These are phyloP conservation scores for Danaus plexippus DNA, from an alignment of 1,140 invertebrate species.

Conservation along the genomic window DNA sequence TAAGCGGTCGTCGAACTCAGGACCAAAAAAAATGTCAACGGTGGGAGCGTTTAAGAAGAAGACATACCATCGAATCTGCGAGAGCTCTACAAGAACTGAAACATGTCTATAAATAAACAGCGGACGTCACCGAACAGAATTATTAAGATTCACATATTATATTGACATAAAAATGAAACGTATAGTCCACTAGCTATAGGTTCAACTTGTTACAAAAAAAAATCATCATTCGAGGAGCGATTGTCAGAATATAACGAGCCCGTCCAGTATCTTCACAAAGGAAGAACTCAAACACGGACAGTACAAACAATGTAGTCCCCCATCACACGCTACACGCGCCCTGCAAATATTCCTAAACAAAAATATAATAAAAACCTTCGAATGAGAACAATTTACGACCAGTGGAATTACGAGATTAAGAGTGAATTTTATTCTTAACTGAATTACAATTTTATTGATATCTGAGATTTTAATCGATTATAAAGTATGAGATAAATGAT, in stretches of 20 bases:
- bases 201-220: background rate
- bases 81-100: slow-evolving; percentile 3
- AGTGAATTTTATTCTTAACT: slow-evolving; percentile 5
- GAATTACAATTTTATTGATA: background rate
- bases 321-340: slow-evolving; percentile 9
- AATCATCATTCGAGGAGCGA: slow-evolving; percentile 16
- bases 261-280: slow-evolving; percentile 38
- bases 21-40: slow-evolving; percentile 49
- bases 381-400: slow-evolving; percentile 30
- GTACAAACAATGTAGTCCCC: slow-evolving; percentile 36
- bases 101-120: slow-evolving; percentile 11
- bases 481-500: background rate
- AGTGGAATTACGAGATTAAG: slow-evolving; percentile 18
- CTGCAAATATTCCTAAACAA: slow-evolving; percentile 12
- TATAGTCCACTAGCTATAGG: background rate
- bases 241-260: slow-evolving; percentile 33
- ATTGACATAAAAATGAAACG: slow-evolving; percentile 3
- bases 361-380: slow-evolving; percentile 10
- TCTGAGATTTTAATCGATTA: background rate
- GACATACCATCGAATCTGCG: slow-evolving; percentile 8
- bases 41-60: slow-evolving; percentile 31
- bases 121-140: background rate
- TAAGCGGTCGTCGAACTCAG: slow-evolving; percentile 41
- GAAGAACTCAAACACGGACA: slow-evolving; percentile 41
- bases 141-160: background rate